Percentiles rank a stretch among this genome's conserved stretches.
These are phyloP conservation scores for Archilochus colubris DNA, from an alignment of 2,113 vertebrate genomes.

Conservation along the genomic window DNA sequence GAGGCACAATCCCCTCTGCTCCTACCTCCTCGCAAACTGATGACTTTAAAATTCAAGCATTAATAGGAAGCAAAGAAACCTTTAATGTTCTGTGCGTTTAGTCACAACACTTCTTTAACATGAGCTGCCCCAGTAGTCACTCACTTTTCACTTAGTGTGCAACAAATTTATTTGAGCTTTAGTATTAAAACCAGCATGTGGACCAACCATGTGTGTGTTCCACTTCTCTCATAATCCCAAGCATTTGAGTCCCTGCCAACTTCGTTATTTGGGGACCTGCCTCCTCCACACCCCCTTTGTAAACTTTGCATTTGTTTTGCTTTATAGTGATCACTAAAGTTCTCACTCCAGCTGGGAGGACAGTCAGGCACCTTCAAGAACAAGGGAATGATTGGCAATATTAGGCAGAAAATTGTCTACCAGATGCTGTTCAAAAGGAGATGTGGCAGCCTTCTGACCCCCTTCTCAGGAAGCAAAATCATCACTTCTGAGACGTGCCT, in stretches of 20 bases:
- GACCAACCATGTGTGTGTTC: conserved; percentile 18
- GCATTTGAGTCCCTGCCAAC: conserved; percentile 48
- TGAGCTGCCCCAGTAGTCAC: background rate
- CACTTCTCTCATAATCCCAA: conserved; percentile 9
- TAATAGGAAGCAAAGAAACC: background rate
- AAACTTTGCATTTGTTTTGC: conserved; percentile 63
- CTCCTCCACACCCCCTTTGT: conserved; percentile 52
- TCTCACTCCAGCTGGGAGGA: conserved; percentile 68
- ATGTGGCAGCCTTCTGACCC: conserved; percentile 55
- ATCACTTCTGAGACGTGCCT: background rate
- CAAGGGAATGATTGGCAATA: conserved; percentile 61
- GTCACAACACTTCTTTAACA: background rate
- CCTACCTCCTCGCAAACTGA: background rate
- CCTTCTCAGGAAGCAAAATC: background rate
- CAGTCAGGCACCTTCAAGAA: conserved; percentile 62
- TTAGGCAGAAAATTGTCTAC: conserved; percentile 65
- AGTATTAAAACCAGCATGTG: background rate
- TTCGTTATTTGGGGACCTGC: conserved; percentile 48
- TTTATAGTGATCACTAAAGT: conserved; percentile 46
- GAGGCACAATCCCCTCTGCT: background rate
- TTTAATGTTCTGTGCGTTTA: background rate
- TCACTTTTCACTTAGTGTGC: background rate
- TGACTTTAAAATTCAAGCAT: background rate
- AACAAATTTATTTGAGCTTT: conserved; percentile 16
- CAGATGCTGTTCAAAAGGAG: conserved; percentile 59